phyloP scores from a whole-genome alignment of 2,797 vertebrate species.

The Esox masquinongy region DNA sequence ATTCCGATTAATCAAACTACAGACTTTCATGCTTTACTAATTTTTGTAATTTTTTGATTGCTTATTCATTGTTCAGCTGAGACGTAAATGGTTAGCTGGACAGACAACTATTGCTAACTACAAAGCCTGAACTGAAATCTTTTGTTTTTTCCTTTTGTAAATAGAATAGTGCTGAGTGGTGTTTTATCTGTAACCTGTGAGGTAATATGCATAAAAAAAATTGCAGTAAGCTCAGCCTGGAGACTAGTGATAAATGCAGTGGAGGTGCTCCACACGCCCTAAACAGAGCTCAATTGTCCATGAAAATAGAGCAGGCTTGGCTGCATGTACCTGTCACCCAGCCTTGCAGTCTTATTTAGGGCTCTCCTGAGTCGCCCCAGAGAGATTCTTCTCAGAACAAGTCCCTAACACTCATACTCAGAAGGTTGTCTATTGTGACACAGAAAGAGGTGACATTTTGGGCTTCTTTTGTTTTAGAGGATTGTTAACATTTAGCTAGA shows the following conservation, averaged over 20 bases:
- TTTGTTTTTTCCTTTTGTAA: slow-evolving; percentile 29
- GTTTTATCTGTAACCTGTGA: slow-evolving; percentile 40
- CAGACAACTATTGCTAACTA: background rate
- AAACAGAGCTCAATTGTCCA: slow-evolving; percentile 32
- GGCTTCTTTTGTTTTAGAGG: slow-evolving; percentile 48
- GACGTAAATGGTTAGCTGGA: background rate
- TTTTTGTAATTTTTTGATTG: background rate
- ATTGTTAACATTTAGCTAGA: slow-evolving; percentile 42
- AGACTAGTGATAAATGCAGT: slow-evolving; percentile 40
- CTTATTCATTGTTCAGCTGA: background rate
- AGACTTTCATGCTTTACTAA: too few relatives aligned
- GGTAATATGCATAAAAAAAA: slow-evolving; percentile 50
- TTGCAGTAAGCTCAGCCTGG: slow-evolving; percentile 32
- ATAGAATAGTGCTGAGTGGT: slow-evolving; percentile 29
- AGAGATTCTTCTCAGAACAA: slow-evolving; percentile 1
- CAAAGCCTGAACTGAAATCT: background rate
- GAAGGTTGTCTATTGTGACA: slow-evolving; percentile 32
- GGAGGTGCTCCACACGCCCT: slow-evolving; percentile 23
- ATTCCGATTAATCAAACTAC: too few relatives aligned
- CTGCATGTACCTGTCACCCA: slow-evolving; percentile 13
- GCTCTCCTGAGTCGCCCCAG: slow-evolving; percentile 13
- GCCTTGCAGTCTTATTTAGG: slow-evolving; percentile 52
- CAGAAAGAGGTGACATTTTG: slow-evolving; percentile 32
- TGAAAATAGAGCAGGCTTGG: slow-evolving; percentile 24
- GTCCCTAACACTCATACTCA: slow-evolving; percentile 16